Base-by-base conservation (phyloP, 2,797 vertebrate species). In the Pelodytes ibericus region DNA sequence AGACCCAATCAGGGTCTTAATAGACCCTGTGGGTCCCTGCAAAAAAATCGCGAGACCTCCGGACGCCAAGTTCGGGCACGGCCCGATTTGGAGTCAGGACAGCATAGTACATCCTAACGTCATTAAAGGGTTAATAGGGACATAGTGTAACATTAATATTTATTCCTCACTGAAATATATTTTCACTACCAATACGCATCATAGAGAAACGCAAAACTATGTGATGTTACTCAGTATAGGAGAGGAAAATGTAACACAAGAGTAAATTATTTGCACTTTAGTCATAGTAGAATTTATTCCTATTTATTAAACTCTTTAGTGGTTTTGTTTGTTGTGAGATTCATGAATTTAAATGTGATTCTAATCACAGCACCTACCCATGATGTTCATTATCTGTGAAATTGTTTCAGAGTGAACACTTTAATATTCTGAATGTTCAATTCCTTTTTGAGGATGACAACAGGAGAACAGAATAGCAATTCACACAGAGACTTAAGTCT, bases 291-390 rank as follows among this genome's bases (percentile, higher is more conserved):
- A 70, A 63, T 66, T 33, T 53, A 51, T 60, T 41, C 62, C 62
- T 60, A 78, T 72, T 59, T 72, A 60, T 53, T 36, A 77, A 77
- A 51, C 53, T 72, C 15, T 39, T 65, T 56, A 53, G 56, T 26
- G 39, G 76, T 36, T 71, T 49, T 53, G 51, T 64, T 49, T 77
- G 16, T 65, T 77, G 76, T 51, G 41, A 72, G 51, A 72, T 72
- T 78, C 75, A 78, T 78, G 69, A 67, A 78, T 72, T 78, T 78
- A 67, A 78, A 78, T 78, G 36, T 62, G 39, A 78, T 60, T 72
- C 25, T 72, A 78, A 78, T 78, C 61, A 72, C 72, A 58, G 36
- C 57, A 72, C 63, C 56, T 68, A 36, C 56, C 41, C 63, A 60
- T 64, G 41, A 53, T 72, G 62, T 62, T 78, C 41, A 78, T 78